These are phyloP conservation scores for Geodia barretti DNA, from an alignment of 37 sponge, comb jelly and placozoan genomes.

Conservation along the genomic window DNA sequence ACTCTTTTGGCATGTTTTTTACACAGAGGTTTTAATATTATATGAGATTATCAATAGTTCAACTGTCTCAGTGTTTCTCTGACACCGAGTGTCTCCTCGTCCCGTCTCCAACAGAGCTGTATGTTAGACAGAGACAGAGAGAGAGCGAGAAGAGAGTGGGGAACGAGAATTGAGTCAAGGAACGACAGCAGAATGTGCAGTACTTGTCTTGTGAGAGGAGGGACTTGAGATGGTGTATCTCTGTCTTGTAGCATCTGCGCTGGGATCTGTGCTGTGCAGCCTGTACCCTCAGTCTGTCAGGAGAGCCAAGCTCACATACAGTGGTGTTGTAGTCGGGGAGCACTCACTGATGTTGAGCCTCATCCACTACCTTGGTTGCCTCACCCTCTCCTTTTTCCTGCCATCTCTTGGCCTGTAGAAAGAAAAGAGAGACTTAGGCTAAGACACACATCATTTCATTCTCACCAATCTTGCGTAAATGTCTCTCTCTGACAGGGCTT, in stretches of 20 bases:
- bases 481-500: slow-evolving; percentile 56
- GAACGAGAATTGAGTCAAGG: too few relatives aligned
- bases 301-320: too few relatives aligned
- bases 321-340: too few relatives aligned
- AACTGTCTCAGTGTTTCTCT: not conserved
- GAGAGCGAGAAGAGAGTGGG: too few relatives aligned
- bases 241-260: slow-evolving; percentile 8
- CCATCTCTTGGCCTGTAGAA: not conserved
- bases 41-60: not conserved
- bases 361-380: not conserved
- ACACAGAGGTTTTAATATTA: not conserved
- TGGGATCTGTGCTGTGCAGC: slow-evolving; percentile 3
- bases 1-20: not conserved
- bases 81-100: too few relatives aligned
- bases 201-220: too few relatives aligned
- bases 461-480: slow-evolving; percentile 53
- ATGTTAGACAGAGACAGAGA: too few relatives aligned
- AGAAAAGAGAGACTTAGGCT: not conserved
- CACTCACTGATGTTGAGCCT: not conserved
- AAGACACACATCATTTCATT: not conserved
- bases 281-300: slow-evolving; percentile 4
- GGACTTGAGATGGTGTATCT: slow-evolving; percentile 12
- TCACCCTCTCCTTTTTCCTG: not conserved
- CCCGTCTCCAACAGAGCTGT: too few relatives aligned
- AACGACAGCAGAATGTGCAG: too few relatives aligned